Conservation (phyloP, 2,888 invertebrate genomes). For the Melanotus villosus region DNA sequence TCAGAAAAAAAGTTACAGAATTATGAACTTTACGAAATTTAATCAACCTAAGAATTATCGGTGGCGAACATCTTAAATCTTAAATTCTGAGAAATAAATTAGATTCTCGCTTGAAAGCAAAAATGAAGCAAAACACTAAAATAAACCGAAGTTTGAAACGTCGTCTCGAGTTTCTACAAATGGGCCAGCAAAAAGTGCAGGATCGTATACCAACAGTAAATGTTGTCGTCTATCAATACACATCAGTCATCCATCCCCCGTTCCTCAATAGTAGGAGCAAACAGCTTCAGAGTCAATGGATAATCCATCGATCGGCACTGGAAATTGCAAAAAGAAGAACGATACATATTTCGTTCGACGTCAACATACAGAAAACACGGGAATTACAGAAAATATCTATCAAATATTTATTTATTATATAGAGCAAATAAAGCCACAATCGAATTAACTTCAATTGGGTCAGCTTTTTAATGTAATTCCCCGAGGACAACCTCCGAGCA, state of each 20-base stretch:
- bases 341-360: neutral
- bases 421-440: conserved; percentile 25
- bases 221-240: conserved; percentile 27
- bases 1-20: no score
- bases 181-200: conserved; percentile 21
- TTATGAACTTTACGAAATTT: no score
- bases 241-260: conserved; percentile 22
- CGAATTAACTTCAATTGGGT: conserved; percentile 38
- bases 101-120: conserved; percentile 1
- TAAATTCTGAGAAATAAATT: conserved; percentile 19
- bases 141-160: neutral
- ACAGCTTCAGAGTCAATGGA: conserved; percentile 3
- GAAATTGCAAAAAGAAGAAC: neutral
- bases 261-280: conserved; percentile 5
- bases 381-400: conserved; percentile 22
- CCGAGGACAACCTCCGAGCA: conserved; percentile 21
- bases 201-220: conserved; percentile 22
- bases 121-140: neutral
- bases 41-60: no score
- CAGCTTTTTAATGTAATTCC: conserved; percentile 35
- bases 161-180: conserved; percentile 23
- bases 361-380: neutral
- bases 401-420: conserved; percentile 25
- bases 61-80: no score
- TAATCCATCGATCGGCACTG: neutral